Evolutionary conservation across 2,797 vertebrate species (phyloP).

Genomic region (Hydrocynus forskahlii): DNA sequence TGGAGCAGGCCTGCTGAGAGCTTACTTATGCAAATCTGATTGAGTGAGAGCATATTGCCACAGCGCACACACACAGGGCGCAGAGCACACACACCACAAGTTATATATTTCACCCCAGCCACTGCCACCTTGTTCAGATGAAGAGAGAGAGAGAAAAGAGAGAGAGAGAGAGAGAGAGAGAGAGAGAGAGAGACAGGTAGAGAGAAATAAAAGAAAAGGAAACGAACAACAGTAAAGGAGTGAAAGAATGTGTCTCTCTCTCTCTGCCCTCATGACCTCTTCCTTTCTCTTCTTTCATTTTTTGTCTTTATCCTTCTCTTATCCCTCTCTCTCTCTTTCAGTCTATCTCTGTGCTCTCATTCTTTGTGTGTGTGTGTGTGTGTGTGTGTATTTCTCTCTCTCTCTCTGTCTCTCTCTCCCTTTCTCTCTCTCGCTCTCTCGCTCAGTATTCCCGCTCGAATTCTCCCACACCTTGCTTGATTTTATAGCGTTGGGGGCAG

Average conservation of each 20-base stretch:
- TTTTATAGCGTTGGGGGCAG: slow-evolving; percentile 60
- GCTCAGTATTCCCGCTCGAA: slow-evolving; percentile 36
- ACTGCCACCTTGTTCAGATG: slow-evolving; percentile 81
- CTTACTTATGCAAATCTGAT: slow-evolving; percentile 99
- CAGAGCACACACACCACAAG: slow-evolving; percentile 69
- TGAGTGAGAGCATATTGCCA: slow-evolving; percentile 97
- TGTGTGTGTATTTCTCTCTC: neutral
- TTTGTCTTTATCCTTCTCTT: neutral
- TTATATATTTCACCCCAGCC: slow-evolving; percentile 93
- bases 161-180: slow-evolving; percentile 36
- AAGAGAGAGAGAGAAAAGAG: slow-evolving; percentile 58
- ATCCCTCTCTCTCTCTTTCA: slow-evolving; percentile 34
- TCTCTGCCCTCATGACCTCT: neutral
- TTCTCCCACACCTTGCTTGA: slow-evolving; percentile 54
- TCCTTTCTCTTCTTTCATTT: neutral
- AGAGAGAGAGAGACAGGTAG: slow-evolving; percentile 43
- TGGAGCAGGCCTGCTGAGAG: slow-evolving; percentile 95
- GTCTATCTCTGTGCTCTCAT: slow-evolving; percentile 23
- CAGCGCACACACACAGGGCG: slow-evolving; percentile 75
- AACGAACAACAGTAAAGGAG: slow-evolving; percentile 27
- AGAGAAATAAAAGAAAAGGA: slow-evolving; percentile 39
- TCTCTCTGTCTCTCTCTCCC: neutral
- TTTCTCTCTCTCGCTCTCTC: slow-evolving; percentile 50
- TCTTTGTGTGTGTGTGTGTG: too few relatives aligned
- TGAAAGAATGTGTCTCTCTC: slow-evolving; percentile 45